Evolutionary conservation across 2,113 vertebrate species (phyloP), one percentile per base, ranked within the genome.

Genomic region (Talpa occidentalis): DNA sequence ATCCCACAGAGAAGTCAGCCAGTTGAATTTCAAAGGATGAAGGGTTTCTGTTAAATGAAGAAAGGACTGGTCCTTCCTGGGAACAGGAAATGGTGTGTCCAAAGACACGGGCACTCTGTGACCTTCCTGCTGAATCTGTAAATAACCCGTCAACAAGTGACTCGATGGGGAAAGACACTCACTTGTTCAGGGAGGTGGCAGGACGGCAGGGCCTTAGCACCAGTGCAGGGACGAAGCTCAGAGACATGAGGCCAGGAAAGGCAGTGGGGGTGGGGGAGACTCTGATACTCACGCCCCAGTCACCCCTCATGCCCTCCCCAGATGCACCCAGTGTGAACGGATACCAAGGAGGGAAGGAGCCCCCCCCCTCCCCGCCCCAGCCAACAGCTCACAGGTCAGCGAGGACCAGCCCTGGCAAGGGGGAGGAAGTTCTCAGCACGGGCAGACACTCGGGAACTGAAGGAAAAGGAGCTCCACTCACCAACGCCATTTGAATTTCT

Each of bases 31-130:
- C 11, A 10, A 70, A 78, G 80, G 60, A 24, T 32, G 37, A 35
- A 6, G 5, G 37, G 44, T 59, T 22, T 59, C n/a, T 73, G 76
- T 37, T 17, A 37, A 62, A 42, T 28, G 59, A 62, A 54, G 76
- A 66, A 24, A 64, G 40, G 5, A 19, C 42, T 56, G 28, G 16
- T 12, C 26, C 1, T 47, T 56, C 60, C 3, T 10, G 52, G 54
- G 49, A 70, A 17, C 0, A 26, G 37, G 28, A 89, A 62, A 66
- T 0, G 17, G 28, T 10, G 6, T 14, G 5, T 26, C 37, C 74
- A 5, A 52, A 90, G 44, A 72, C 24, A 6, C 0, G 0, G 40
- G 11, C 15, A 0, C 24, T 42, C 22, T 44, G 12, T 4, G 8
- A 21, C n/a, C 11, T 3, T 22, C 44, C 12, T 1, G 15, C 37